Base-by-base conservation (phyloP, 2,797 vertebrate genomes). In the Lacerta bilineata region DNA sequence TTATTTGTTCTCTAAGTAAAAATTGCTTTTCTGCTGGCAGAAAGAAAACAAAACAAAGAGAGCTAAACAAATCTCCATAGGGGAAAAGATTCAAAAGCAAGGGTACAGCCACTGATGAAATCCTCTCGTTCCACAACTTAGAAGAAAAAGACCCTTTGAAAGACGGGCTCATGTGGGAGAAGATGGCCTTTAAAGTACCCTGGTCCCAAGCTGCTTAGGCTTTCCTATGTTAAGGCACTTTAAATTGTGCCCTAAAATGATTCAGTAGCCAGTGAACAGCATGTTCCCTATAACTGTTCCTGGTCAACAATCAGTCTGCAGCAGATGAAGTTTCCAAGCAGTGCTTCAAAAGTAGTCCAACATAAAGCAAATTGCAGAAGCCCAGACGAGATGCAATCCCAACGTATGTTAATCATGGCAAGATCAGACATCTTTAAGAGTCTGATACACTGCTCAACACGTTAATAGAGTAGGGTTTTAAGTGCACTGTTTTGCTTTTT, bases 401-500 rank as follows among this genome's bases (percentile, higher is more conserved):
- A 33, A 20, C 25, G 11, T 81, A 36, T 64, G 59, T 66, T 76
- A 55, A 50, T 55, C 23, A 13, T 46, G 68, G 55, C 39, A 68
- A 64, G 13, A 66, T 75, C 13, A 55, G 43, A 39, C 33, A 36
- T 10, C 17, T 50, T 36, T 39, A 39, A 8, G 23, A 10, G 20
- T 33, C 75, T 46, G 17, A n/a, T 3, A 68, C 6, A 36, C 46
- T 87, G 33, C 41, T 80, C 33, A 61, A 84, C 4, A 74, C n/a
- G 50, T 33, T 6, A 66, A 3, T 10, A 84, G 23, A 25, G 81
- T 1, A 78, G 75, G 5, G 55, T 23, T 29, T 80, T 83, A 88
- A 75, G 13, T 84, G 29, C 25, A 20, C 75, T 43, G 77, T 46
- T 74, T 79, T 61, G 13, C 2, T 91, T 86, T 66, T 69, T 27